Evolutionary conservation across 2,113 vertebrate species (phyloP), one percentile per base, ranked within the genome.

Genomic region (Drymodes brunneopygia): DNA sequence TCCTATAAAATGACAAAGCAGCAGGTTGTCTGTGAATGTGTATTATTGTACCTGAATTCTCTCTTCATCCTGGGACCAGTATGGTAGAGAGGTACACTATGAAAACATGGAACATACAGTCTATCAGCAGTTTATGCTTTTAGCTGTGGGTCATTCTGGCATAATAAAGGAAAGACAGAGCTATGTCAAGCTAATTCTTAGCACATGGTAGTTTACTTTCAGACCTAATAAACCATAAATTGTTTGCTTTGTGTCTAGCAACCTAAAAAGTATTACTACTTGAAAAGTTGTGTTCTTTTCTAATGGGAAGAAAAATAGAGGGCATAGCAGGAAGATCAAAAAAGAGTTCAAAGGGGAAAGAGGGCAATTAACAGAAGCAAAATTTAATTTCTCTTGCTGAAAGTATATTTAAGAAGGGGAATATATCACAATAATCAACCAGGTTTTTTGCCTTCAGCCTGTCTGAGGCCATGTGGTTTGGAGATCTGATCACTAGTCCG

Each of bases 381-480:
- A 92, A 47, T 51, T 90, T 61, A 12, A 54, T 96, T 91, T 96
- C 11, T 97, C 40, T 92, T 96, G 78, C 35, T 97, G 86, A 96
- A 96, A 95, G 67, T 96, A 23, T 96, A 85, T 96, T 92, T 96
- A 35, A 97, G 88, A 82, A 73, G 74, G 60, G 88, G 56, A 96
- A 86, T 96, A 94, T 97, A 90, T 40, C 86, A 92, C 96, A 97
- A 96, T 97, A 97, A 94, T 93, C 97, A 97, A 96, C 81, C 22
- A 92, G 91, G 92, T 96, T 96, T 97, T 97, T 95, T 97, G 95
- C 96, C 95, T 97, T 97, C 95, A 97, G 96, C 95, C 96, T 97
- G 85, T 97, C 94, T 97, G 96, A 97, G 96, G 96, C 92, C 94
- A 97, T 97, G 96, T 96, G 96, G 91, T 96, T 97, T 97, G 96